Percentiles rank a stretch among this genome's conserved stretches.
These are phyloP conservation scores for Drosophila cognata DNA, from an alignment of 2,888 invertebrate species.

Conservation along the genomic window DNA sequence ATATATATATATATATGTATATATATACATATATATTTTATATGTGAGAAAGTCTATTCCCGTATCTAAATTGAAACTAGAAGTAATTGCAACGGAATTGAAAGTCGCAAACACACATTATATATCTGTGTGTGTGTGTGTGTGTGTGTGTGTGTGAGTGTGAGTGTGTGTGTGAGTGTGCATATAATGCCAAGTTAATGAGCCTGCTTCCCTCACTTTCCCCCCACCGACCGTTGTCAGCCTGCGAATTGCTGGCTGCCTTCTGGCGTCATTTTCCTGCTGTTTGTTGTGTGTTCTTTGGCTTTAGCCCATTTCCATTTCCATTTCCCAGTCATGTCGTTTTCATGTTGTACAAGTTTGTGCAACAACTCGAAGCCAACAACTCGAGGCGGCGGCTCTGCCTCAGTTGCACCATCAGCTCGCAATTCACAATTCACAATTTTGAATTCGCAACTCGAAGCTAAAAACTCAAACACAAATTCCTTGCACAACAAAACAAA, in stretches of 20 bases:
- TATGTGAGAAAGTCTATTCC: slow-evolving; percentile 3
- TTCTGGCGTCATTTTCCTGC: slow-evolving; percentile 43
- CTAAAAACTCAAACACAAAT: slow-evolving; percentile 58
- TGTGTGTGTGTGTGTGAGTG: slow-evolving; percentile 16
- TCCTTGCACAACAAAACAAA: slow-evolving; percentile 20
- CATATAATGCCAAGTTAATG: slow-evolving; percentile 69
- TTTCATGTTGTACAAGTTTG: slow-evolving; percentile 73
- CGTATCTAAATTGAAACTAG: slow-evolving; percentile 35
- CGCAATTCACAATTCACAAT: not conserved
- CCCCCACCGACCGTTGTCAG: not conserved
- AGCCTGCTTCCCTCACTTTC: slow-evolving; percentile 40
- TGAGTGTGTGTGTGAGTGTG: slow-evolving; percentile 17
- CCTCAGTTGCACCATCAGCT: slow-evolving; percentile 17
- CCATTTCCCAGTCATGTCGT: slow-evolving; percentile 58
- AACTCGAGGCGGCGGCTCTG: slow-evolving; percentile 38
- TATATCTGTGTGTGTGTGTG: not conserved
- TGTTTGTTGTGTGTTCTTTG: slow-evolving; percentile 27
- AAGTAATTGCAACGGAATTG: slow-evolving; percentile 58
- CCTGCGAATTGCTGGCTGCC: slow-evolving; percentile 27
- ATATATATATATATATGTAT: not conserved
- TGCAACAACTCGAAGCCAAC: slow-evolving; percentile 67
- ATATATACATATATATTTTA: not conserved
- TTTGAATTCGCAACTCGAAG: slow-evolving; percentile 17
- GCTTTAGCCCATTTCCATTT: slow-evolving; percentile 41
- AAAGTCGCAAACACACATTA: slow-evolving; percentile 44